A percentile compares a stretch with the other conserved stretches of the same genome.
phyloP scores from a whole-genome alignment of 2,888 invertebrate genomes.

The Andrena marginata region DNA sequence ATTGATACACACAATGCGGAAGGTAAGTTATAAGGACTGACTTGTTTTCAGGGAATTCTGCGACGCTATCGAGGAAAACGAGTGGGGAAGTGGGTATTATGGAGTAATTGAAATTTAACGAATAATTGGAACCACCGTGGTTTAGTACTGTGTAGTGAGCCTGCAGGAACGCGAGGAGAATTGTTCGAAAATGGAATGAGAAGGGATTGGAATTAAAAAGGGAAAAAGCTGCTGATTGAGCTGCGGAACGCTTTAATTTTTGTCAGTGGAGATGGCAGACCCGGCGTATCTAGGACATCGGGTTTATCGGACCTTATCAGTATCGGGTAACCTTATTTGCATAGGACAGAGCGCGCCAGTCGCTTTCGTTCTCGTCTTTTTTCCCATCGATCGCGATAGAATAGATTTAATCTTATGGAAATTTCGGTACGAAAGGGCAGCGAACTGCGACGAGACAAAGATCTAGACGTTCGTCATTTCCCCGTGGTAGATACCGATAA shows the following conservation, averaged over 20 bases:
- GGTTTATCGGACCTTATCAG: constrained; percentile 59
- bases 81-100: too few species aligned
- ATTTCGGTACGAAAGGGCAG: constrained; percentile 39
- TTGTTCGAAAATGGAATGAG: background rate
- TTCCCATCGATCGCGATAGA: constrained; percentile 41
- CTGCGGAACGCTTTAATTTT: constrained; percentile 29
- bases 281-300: constrained; percentile 44
- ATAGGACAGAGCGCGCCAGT: constrained; percentile 41
- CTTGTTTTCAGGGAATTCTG: too few species aligned
- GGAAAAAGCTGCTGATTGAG: background rate
- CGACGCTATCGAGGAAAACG: too few species aligned
- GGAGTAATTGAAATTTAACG: background rate
- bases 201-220: background rate
- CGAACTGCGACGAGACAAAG: constrained; percentile 38
- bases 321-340: constrained; percentile 56
- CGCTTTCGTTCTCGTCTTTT: constrained; percentile 25
- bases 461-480: constrained; percentile 40
- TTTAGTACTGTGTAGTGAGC: background rate
- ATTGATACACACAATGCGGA: too few species aligned
- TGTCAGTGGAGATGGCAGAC: constrained; percentile 23
- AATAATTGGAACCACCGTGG: background rate
- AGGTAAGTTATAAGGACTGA: too few species aligned
- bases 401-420: constrained; percentile 51
- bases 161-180: background rate
- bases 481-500: constrained; percentile 37